phyloP scores from a whole-genome alignment of 2,113 vertebrate species.

The Amphiprion ocellaris region DNA sequence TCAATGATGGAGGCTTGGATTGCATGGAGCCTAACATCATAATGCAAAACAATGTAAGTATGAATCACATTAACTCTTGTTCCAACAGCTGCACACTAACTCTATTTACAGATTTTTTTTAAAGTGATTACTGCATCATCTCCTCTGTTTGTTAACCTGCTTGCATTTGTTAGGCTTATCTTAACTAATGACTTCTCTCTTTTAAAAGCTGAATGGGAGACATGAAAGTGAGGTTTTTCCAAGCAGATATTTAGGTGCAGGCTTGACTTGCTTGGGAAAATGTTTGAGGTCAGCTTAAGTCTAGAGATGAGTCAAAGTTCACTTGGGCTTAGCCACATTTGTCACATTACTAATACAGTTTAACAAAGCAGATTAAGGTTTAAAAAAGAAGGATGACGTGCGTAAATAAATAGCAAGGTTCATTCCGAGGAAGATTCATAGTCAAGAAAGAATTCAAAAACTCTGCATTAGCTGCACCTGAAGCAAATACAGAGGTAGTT shows the following conservation, averaged over 20 bases:
- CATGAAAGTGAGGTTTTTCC: conserved; percentile 39
- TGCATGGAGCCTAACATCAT: conserved; percentile 89
- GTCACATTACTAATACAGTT: conserved; percentile 63
- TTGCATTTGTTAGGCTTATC: not conserved
- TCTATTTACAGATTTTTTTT: conserved; percentile 22
- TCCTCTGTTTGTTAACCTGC: conserved; percentile 2
- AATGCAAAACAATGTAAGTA: conserved; percentile 95
- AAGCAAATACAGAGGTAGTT: conserved; percentile 29
- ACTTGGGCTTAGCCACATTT: conserved; percentile 80
- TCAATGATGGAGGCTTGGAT: conserved; percentile 92
- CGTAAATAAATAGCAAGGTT: not conserved
- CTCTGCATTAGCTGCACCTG: conserved; percentile 51
- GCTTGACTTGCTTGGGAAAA: conserved; percentile 72
- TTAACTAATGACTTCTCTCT: conserved; percentile 26
- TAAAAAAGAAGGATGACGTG: conserved; percentile 13
- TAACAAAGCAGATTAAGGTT: conserved; percentile 73
- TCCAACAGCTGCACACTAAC: conserved; percentile 14
- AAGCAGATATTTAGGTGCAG: conserved; percentile 31
- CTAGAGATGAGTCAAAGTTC: conserved; percentile 92
- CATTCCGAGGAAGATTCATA: conserved; percentile 11
- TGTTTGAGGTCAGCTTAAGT: conserved; percentile 90
- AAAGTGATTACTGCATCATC: conserved; percentile 20
- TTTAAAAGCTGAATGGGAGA: conserved; percentile 26
- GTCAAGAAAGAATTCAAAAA: conserved; percentile 42
- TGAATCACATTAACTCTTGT: conserved; percentile 55